Conservation (phyloP, 2,888 invertebrate genomes). For the Lycia hirtaria region DNA sequence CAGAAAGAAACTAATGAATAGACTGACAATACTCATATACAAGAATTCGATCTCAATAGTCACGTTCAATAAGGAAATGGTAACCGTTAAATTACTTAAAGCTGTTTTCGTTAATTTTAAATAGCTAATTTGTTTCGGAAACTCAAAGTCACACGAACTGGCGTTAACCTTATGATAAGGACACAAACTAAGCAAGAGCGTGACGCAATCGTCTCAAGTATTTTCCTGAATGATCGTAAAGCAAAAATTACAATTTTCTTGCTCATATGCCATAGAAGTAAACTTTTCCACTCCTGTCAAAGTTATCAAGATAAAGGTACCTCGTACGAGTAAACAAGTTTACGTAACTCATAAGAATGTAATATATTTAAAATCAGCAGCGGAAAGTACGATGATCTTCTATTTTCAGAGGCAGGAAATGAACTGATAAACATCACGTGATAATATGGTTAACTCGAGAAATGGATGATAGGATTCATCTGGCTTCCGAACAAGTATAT, state of each 20-base stretch:
- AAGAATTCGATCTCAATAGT: background rate
- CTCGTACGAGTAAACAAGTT: constrained; percentile 8
- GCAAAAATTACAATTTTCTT: constrained; percentile 20
- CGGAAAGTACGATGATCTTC: constrained; percentile 12
- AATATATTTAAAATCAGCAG: constrained; percentile 7
- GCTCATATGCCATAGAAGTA: constrained; percentile 11
- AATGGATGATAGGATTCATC: constrained; percentile 16
- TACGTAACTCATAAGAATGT: constrained; percentile 6
- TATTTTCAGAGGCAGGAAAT: constrained; percentile 22
- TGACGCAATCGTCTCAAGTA: constrained; percentile 21
- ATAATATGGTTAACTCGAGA: constrained; percentile 18
- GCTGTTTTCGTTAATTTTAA: constrained; percentile 18
- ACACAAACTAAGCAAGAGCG: constrained; percentile 23
- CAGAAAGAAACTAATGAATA: constrained; percentile 29
- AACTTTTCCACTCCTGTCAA: constrained; percentile 48
- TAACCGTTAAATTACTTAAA: constrained; percentile 18
- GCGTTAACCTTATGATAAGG: constrained; percentile 34
- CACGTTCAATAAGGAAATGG: constrained; percentile 20
- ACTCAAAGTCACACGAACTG: constrained; percentile 28
- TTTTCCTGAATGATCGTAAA: constrained; percentile 22
- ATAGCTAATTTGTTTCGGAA: constrained; percentile 28
- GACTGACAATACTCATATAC: constrained; percentile 4
- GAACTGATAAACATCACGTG: constrained; percentile 27
- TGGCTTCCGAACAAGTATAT: constrained; percentile 8
- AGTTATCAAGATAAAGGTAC: constrained; percentile 35